Evolutionary conservation across 2,797 vertebrate species (phyloP).

Genomic region (Limosa lapponica): DNA sequence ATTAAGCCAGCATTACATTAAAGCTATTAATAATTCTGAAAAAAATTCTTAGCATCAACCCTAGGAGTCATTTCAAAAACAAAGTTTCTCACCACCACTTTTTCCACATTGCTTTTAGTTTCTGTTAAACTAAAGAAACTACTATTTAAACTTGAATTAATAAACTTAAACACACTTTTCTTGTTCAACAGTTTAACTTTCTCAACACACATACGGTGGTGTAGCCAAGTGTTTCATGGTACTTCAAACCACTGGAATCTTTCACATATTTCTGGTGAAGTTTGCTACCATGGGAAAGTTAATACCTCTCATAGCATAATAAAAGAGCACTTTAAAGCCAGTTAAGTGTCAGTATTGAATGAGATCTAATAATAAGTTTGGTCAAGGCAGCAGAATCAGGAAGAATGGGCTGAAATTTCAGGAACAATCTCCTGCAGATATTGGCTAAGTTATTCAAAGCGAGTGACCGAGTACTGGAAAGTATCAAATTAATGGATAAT

Average conservation of each 20-base stretch:
- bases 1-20: background rate
- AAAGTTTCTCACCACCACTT: background rate
- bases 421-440: conserved; percentile 19
- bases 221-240: background rate
- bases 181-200: conserved; percentile 7
- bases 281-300: background rate
- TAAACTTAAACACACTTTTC: background rate
- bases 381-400: conserved; percentile 23
- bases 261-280: background rate
- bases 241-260: background rate
- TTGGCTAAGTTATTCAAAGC: background rate
- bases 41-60: background rate
- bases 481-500: conserved; percentile 13
- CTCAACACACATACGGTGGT: background rate
- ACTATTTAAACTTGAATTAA: background rate
- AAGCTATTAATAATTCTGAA: background rate
- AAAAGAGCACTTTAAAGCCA: background rate
- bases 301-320: background rate
- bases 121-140: background rate
- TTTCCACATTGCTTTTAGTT: background rate
- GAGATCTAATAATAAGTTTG: background rate
- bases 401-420: conserved; percentile 48
- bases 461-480: conserved; percentile 20
- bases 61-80: background rate
- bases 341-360: background rate